phyloP scores from a whole-genome alignment of 2,888 invertebrate species.

The Mesochorus sp. region DNA sequence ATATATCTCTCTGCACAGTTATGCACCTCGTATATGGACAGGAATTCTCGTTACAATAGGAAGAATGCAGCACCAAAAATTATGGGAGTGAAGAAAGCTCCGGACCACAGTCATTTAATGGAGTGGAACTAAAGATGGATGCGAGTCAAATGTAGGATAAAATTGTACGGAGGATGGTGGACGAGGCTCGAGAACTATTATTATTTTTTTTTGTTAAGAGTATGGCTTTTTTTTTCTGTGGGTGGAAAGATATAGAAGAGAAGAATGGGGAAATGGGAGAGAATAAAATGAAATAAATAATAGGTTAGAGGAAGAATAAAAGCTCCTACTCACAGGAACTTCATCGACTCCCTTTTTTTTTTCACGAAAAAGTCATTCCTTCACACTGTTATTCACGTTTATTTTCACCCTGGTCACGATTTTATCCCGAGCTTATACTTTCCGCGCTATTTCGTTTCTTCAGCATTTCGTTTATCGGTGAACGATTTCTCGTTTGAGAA shows the following conservation, averaged over 20 bases:
- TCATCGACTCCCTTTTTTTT: background rate
- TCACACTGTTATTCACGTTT: background rate
- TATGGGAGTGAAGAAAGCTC: slow-evolving; percentile 3
- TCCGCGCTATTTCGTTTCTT: slow-evolving; percentile 23
- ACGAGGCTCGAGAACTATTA: no score
- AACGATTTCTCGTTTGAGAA: slow-evolving; percentile 41
- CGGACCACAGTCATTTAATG: slow-evolving; percentile 7
- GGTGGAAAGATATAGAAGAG: no score
- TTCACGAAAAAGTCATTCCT: slow-evolving; percentile 3
- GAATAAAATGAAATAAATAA: background rate
- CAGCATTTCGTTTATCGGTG: slow-evolving; percentile 48
- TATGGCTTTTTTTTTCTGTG: no score
- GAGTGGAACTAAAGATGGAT: background rate
- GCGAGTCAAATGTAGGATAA: background rate
- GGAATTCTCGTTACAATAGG: slow-evolving; percentile 2
- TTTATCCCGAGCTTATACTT: slow-evolving; percentile 7
- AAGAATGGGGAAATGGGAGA: no score
- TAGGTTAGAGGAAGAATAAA: background rate
- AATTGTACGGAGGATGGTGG: background rate
- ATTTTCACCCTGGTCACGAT: slow-evolving; percentile 25
- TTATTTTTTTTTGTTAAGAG: no score
- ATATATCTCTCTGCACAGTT: background rate
- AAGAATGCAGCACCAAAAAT: slow-evolving; percentile 17
- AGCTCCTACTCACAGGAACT: background rate
- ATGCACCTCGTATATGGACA: background rate